A percentile compares a stretch with the other conserved stretches of the same genome.
Evolutionary conservation across 1,140 invertebrate genomes (phyloP).

Genomic region (Phortica variegata): DNA sequence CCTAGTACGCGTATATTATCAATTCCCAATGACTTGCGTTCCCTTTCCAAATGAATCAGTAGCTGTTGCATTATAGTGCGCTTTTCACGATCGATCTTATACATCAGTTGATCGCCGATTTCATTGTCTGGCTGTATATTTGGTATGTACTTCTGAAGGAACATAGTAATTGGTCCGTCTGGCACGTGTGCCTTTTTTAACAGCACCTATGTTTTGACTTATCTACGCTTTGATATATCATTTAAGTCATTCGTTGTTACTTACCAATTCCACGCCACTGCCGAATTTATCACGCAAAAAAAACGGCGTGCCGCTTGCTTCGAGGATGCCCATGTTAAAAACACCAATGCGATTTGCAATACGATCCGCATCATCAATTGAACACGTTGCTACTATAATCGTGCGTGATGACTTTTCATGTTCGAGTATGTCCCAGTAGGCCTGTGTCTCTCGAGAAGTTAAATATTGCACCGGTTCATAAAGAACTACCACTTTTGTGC

Average conservation of each 20-base stretch:
- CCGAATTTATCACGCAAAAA: slow-evolving; percentile 88
- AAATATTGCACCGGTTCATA: slow-evolving; percentile 34
- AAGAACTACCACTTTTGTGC: slow-evolving; percentile 30
- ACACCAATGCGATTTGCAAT: slow-evolving; percentile 42
- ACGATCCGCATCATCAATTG: slow-evolving; percentile 34
- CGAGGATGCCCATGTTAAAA: slow-evolving; percentile 32
- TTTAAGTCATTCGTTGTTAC: slow-evolving; percentile 17
- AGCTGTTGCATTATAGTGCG: slow-evolving; percentile 27
- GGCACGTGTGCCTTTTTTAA: slow-evolving; percentile 38
- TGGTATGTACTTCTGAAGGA: slow-evolving; percentile 24
- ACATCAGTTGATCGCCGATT: slow-evolving; percentile 39
- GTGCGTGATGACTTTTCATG: slow-evolving; percentile 29
- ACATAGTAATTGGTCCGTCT: slow-evolving; percentile 35
- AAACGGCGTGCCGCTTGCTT: slow-evolving; percentile 69
- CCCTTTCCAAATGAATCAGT: slow-evolving; percentile 41
- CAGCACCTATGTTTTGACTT: too few relatives aligned
- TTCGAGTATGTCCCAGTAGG: slow-evolving; percentile 68
- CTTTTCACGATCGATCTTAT: slow-evolving; percentile 17
- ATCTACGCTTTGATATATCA: too few relatives aligned
- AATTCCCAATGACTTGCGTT: slow-evolving; percentile 35
- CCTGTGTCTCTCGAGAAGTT: slow-evolving; percentile 47
- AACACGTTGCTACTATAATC: slow-evolving; percentile 34
- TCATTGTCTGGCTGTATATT: slow-evolving; percentile 35
- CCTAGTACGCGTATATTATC: slow-evolving; percentile 36
- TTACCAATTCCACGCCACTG: slow-evolving; percentile 79